phyloP scores from a whole-genome alignment of 2,888 invertebrate species.

The Lycophotia porphyrea region DNA sequence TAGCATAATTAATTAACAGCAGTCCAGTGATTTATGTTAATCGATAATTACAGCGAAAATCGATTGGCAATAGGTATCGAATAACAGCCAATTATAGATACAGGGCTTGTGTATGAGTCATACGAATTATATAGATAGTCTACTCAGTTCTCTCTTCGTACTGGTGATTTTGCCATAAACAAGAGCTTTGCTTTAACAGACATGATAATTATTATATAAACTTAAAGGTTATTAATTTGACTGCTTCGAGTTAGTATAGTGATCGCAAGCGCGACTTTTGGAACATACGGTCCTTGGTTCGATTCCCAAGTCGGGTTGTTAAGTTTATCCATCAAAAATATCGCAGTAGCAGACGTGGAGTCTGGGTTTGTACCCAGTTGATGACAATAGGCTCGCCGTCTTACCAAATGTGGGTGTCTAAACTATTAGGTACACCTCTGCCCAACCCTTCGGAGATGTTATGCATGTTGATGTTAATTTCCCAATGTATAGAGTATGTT shows the following conservation, averaged over 20 bases:
- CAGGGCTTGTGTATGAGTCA: conserved; percentile 17
- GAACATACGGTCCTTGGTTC: neutral
- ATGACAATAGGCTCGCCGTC: neutral
- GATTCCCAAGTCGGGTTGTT: neutral
- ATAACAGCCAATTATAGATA: neutral
- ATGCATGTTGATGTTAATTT: neutral
- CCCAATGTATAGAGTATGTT: conserved; percentile 11
- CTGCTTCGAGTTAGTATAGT: neutral
- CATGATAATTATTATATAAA: neutral
- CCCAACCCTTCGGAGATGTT: neutral
- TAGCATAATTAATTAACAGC: neutral
- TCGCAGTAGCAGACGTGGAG: neutral
- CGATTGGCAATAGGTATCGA: conserved; percentile 10
- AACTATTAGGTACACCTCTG: neutral
- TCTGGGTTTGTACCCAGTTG: neutral
- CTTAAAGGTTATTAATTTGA: neutral
- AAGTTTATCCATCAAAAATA: neutral
- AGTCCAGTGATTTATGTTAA: neutral
- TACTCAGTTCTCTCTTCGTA: neutral
- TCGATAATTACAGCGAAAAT: neutral
- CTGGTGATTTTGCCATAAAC: conserved; percentile 2
- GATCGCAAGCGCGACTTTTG: neutral
- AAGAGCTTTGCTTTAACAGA: neutral
- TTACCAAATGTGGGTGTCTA: neutral
- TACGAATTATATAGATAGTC: neutral